Base-by-base conservation (phyloP, 2,888 invertebrate genomes). In the Arctia plantaginis region DNA sequence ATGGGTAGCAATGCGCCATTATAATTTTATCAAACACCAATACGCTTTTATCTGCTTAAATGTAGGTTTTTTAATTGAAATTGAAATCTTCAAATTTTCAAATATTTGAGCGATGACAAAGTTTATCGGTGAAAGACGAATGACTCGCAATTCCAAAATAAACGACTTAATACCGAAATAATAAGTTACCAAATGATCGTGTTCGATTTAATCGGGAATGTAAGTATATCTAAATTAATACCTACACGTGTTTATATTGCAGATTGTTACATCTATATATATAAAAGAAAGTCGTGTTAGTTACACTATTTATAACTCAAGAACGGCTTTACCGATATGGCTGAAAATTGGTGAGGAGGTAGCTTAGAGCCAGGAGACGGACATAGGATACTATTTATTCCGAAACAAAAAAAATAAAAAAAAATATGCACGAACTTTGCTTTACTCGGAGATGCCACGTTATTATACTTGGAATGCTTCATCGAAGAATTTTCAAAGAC, bases 11-110 rank as follows among this genome's bases (percentile, higher is more conserved):
- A 81, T 90, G 89, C 87, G 88, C 78, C 85, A 87, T 90, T 92
- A 91, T 90, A 89, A 86, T 83, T 84, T 90, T 93, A 93, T 92
- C 93, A 91, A 86, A 78, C 86, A 87, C 81, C 85, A 88, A 85
- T 83, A 85, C 79, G 82, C 75, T 77, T 87, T 89, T 92, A 92
- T 92, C 91, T 88, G 62, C 73, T 80, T 77, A 80, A 83, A 79
- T 88, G 91, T 93, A 93, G 92, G 92, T 91, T 73, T 85, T 83
- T 79, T 72, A 77, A 27, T 59, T 33, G 12, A 80, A 86, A 85
- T 86, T 82, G 82, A 83, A 82, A 77, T 73, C 72, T 80, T 44
- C 44, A 44, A 15, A 81, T 75, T 75, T 78, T 80, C 75, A 73
- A 71, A 75, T 80, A 81, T 77, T 83, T 80, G 74, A 74, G 76